Conservation (phyloP, 2,113 vertebrate genomes). For the Thomomys bottae region DNA sequence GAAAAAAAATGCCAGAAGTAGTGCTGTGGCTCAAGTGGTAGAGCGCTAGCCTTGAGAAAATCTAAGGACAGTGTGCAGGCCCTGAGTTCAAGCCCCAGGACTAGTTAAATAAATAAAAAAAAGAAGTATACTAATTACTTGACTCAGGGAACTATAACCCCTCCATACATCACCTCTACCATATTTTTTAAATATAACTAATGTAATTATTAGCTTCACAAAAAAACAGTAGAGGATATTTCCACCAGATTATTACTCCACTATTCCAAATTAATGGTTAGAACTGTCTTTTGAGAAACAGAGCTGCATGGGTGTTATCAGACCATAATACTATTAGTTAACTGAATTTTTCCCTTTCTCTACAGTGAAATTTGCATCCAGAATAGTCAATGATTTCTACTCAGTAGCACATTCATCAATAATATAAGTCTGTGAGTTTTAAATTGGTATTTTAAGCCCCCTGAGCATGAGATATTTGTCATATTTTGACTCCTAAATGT, state of each 20-base stretch:
- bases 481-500: not conserved
- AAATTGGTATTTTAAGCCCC: not conserved
- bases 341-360: not conserved
- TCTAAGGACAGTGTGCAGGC: too few species aligned
- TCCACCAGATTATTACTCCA: not conserved
- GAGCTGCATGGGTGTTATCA: not conserved
- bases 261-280: not conserved
- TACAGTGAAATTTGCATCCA: not conserved
- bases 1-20: too few species aligned
- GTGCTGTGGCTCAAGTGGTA: too few species aligned
- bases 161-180: too few species aligned
- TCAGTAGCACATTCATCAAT: not conserved
- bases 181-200: too few species aligned
- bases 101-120: too few species aligned
- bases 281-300: constrained; percentile 38
- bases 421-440: not conserved
- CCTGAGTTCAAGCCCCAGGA: too few species aligned
- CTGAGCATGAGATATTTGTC: not conserved
- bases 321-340: not conserved
- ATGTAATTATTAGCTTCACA: not conserved
- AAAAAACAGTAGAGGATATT: constrained; percentile 32
- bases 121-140: not conserved
- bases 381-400: not conserved
- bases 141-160: too few species aligned
- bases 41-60: too few species aligned